Evolutionary conservation across 2,113 vertebrate species (phyloP).

Genomic region (Anarrhichthys ocellatus): DNA sequence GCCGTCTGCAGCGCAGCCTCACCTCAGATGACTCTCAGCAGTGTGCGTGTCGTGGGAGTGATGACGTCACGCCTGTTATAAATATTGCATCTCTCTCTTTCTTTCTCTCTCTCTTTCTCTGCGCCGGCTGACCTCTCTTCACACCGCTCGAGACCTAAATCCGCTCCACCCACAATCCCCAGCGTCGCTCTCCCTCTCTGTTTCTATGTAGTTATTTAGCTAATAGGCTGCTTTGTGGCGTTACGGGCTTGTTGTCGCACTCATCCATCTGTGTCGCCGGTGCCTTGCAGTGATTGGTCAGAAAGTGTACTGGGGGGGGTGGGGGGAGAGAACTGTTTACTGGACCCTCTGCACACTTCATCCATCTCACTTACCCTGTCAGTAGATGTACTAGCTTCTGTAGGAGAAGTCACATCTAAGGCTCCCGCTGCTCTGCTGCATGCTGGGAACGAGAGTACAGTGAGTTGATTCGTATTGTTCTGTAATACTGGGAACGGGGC

Average conservation of each 20-base stretch:
- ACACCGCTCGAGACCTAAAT: conserved; percentile 30
- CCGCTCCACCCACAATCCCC: conserved; percentile 9
- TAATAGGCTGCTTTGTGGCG: conserved; percentile 29
- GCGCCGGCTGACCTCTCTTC: conserved; percentile 45
- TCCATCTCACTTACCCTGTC: conserved; percentile 41
- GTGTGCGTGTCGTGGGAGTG: conserved; percentile 17
- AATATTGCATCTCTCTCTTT: conserved; percentile 33
- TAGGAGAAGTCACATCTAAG: conserved; percentile 6
- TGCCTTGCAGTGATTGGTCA: neutral
- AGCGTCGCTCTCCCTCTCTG: neutral
- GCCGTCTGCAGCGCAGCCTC: conserved; percentile 41
- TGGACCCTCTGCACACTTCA: conserved; percentile 15
- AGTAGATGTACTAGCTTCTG: conserved; percentile 28
- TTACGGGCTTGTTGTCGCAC: conserved; percentile 25
- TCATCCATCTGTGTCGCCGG: conserved; percentile 36
- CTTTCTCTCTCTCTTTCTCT: neutral
- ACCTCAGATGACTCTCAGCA: conserved; percentile 53
- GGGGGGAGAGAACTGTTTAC: neutral
- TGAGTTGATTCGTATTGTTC: neutral
- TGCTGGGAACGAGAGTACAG: neutral
- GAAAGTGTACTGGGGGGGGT: neutral
- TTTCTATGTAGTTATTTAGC: conserved; percentile 46
- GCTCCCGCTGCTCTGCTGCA: neutral
- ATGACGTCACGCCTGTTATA: conserved; percentile 31
- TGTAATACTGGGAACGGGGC: neutral